phyloP scores from a whole-genome alignment of 2,888 invertebrate species.

The Tinea pellionella region DNA sequence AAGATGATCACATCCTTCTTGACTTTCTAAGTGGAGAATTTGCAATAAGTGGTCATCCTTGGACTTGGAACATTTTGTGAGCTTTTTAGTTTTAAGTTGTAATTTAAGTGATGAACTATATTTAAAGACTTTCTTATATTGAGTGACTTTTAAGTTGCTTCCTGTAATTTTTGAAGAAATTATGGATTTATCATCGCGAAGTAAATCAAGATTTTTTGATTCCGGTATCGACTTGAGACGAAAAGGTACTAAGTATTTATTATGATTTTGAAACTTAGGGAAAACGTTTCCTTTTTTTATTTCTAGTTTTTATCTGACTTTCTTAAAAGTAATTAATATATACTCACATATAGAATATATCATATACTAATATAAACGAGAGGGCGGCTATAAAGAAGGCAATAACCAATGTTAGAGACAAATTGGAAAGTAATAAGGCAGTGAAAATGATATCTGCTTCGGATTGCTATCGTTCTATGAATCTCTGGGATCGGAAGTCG shows the following conservation, averaged over 20 bases:
- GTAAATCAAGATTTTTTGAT: conserved; percentile 71
- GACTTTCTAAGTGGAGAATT: conserved; percentile 27
- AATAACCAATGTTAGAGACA: conserved; percentile 63
- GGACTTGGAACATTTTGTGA: conserved; percentile 25
- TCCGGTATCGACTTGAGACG: conserved; percentile 64
- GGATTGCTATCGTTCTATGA: conserved; percentile 57
- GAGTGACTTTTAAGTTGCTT: conserved; percentile 14
- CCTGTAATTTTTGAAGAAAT: conserved; percentile 22
- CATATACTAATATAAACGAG: conserved; percentile 33
- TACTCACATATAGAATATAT: background rate
- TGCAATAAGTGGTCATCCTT: conserved; percentile 40
- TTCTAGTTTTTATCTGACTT: background rate
- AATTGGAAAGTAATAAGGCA: conserved; percentile 69
- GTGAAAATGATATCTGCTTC: conserved; percentile 66
- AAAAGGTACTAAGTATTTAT: conserved; percentile 46
- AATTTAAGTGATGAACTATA: conserved; percentile 15
- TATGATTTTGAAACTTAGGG: conserved; percentile 15
- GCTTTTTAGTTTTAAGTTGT: conserved; percentile 22
- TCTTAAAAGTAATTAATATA: conserved; percentile 18
- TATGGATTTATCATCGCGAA: conserved; percentile 63
- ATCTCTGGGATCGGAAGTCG: conserved; percentile 53
- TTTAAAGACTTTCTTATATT: background rate
- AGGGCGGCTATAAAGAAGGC: conserved; percentile 47
- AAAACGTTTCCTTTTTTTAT: background rate
- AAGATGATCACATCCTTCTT: conserved; percentile 67